Conservation (phyloP, 2,113 vertebrate genomes). For the Marcusenius ussheri region DNA sequence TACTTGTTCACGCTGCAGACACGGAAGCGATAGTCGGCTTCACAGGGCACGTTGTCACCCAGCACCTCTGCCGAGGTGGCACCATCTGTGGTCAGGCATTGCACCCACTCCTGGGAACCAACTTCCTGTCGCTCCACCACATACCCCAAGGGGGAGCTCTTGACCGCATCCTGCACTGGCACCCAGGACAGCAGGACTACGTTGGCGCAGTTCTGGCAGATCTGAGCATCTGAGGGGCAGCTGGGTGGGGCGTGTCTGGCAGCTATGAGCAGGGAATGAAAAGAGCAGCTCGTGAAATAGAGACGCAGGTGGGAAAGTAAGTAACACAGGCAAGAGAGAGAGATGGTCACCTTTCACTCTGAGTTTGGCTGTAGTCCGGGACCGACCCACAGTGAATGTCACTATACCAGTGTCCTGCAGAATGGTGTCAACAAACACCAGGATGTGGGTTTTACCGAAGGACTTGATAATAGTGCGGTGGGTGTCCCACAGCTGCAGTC, state of each 20-base stretch:
- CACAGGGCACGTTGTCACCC: conserved; percentile 64
- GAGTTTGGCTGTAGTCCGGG: conserved; percentile 77
- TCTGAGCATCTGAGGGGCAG: conserved; percentile 61
- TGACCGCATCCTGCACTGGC: conserved; percentile 53
- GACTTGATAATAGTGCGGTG: conserved; percentile 73
- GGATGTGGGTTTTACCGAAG: conserved; percentile 81
- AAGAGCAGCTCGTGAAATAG: background rate
- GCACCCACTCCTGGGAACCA: conserved; percentile 74
- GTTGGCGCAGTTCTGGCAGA: conserved; percentile 69
- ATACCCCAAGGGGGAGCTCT: conserved; percentile 65
- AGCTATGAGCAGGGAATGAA: conserved; percentile 50
- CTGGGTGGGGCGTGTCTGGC: conserved; percentile 70
- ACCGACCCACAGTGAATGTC: conserved; percentile 71
- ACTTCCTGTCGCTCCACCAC: conserved; percentile 76
- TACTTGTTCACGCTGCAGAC: conserved; percentile 76
- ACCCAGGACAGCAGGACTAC: conserved; percentile 71
- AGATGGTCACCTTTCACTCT: conserved; percentile 76
- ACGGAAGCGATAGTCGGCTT: conserved; percentile 78
- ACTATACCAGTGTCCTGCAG: conserved; percentile 78
- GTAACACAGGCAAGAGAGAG: background rate
- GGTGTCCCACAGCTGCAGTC: conserved; percentile 65
- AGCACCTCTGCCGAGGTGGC: conserved; percentile 63
- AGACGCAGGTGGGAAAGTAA: background rate
- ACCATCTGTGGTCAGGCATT: conserved; percentile 72
- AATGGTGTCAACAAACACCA: conserved; percentile 81